Conservation (phyloP, 2,113 vertebrate genomes). For the Gymnorhina tibicen region DNA sequence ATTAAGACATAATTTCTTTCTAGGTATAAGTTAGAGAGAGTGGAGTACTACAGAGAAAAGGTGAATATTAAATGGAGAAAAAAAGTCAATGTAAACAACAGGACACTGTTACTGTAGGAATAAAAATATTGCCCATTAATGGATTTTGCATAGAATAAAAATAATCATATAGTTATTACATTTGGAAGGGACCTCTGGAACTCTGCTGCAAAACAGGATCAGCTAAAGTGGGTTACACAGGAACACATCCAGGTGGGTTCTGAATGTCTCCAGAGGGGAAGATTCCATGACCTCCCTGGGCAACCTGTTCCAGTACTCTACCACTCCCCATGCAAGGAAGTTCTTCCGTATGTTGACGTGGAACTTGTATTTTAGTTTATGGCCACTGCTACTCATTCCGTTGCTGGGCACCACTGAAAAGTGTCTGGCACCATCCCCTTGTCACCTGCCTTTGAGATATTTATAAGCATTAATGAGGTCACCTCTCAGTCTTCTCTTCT, state of each 20-base stretch:
- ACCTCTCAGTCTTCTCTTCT: not conserved
- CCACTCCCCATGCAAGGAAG: not conserved
- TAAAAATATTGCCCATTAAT: not conserved
- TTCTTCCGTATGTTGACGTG: rapidly evolving
- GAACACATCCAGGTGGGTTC: not conserved
- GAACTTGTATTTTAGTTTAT: not conserved
- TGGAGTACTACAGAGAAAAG: not conserved
- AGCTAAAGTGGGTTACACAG: not conserved
- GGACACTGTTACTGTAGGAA: not conserved
- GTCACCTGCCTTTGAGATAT: not conserved
- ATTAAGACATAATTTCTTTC: not conserved
- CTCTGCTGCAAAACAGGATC: not conserved
- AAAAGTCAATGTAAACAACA: not conserved
- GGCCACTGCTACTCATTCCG: not conserved
- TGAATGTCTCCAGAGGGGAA: not conserved
- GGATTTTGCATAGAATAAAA: not conserved
- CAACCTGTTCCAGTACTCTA: not conserved
- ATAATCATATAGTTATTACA: not conserved
- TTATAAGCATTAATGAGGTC: not conserved
- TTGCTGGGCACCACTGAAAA: not conserved
- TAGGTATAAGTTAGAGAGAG: not conserved
- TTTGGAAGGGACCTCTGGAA: not conserved
- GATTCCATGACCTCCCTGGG: not conserved
- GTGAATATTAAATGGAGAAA: not conserved
- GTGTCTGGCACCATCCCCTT: too few relatives aligned